phyloP scores from a whole-genome alignment of 1,140 invertebrate genomes.

The Notospermus geniculatus region DNA sequence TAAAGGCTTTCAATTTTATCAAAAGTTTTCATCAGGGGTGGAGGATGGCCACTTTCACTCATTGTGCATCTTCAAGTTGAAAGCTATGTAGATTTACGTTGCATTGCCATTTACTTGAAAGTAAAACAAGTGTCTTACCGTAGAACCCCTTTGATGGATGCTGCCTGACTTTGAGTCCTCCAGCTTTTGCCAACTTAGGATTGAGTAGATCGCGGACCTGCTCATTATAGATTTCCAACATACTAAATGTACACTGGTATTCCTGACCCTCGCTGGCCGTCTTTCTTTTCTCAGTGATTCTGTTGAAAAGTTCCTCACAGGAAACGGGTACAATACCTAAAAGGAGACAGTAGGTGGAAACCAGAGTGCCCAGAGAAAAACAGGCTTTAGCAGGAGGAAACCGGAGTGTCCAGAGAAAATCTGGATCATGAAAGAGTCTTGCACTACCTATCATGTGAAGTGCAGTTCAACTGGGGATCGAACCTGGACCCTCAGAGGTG shows the following conservation, averaged over 20 bases:
- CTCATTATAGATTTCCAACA: conserved; percentile 64
- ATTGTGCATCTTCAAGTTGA: not conserved
- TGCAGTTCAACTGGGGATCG: too few relatives aligned
- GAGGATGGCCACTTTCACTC: not conserved
- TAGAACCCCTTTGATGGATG: conserved; percentile 63
- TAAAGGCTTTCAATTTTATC: too few relatives aligned
- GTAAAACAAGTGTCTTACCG: conserved; percentile 54
- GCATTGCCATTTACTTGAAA: not conserved
- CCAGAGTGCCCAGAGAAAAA: too few relatives aligned
- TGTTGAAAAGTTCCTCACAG: conserved; percentile 75
- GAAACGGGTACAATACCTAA: conserved; percentile 81
- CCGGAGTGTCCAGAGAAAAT: too few relatives aligned
- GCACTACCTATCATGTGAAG: too few relatives aligned
- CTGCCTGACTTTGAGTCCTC: conserved; percentile 59
- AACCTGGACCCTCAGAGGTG: too few relatives aligned
- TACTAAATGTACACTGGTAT: conserved; percentile 34
- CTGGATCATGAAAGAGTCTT: too few relatives aligned
- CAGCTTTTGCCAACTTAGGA: conserved; percentile 47
- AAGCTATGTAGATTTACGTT: not conserved
- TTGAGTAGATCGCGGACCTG: conserved; percentile 59
- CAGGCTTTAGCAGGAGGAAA: too few relatives aligned
- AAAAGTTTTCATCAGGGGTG: not conserved
- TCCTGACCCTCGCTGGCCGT: conserved; percentile 43
- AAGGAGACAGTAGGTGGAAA: too few relatives aligned
- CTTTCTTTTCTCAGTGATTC: conserved; percentile 53